Evolutionary conservation across 2,797 vertebrate genomes (phyloP).

Genomic region (Arrhamphus sclerolepis): DNA sequence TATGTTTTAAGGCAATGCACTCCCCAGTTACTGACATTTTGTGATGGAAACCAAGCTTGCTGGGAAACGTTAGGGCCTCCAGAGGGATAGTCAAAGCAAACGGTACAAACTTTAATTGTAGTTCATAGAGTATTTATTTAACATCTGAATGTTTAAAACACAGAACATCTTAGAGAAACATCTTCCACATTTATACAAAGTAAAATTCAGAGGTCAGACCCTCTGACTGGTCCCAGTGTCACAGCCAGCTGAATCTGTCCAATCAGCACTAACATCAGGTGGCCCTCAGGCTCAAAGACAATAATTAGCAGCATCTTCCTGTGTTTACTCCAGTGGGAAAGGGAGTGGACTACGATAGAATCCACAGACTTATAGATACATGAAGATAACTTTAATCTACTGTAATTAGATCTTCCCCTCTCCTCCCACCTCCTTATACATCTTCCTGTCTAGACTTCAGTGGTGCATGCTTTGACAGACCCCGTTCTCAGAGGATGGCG

Average conservation of each 20-base stretch:
- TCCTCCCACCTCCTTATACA: slow-evolving; percentile 65
- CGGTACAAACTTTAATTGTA: no score
- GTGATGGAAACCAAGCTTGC: no score
- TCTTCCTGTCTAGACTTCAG: slow-evolving; percentile 82
- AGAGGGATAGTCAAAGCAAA: no score
- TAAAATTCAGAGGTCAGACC: background rate
- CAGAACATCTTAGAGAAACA: background rate
- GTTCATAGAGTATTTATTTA: no score
- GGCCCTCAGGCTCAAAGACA: slow-evolving; percentile 65
- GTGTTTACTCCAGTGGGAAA: slow-evolving; percentile 81
- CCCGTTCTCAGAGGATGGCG: slow-evolving; percentile 27
- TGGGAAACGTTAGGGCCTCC: no score
- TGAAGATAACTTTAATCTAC: slow-evolving; percentile 79
- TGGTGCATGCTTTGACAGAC: slow-evolving; percentile 21
- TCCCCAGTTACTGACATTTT: no score
- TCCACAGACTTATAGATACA: slow-evolving; percentile 76
- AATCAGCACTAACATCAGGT: slow-evolving; percentile 33
- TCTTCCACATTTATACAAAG: background rate
- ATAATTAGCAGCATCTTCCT: slow-evolving; percentile 80
- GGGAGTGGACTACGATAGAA: slow-evolving; percentile 67
- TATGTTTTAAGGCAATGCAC: no score
- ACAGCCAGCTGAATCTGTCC: slow-evolving; percentile 26
- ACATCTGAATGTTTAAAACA: no score
- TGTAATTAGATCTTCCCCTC: slow-evolving; percentile 77
- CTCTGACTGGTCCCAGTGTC: slow-evolving; percentile 26